Percentiles rank a stretch among this genome's conserved stretches.
Conservation (phyloP, 1,140 invertebrate species). For the Zaprionus taronus region DNA sequence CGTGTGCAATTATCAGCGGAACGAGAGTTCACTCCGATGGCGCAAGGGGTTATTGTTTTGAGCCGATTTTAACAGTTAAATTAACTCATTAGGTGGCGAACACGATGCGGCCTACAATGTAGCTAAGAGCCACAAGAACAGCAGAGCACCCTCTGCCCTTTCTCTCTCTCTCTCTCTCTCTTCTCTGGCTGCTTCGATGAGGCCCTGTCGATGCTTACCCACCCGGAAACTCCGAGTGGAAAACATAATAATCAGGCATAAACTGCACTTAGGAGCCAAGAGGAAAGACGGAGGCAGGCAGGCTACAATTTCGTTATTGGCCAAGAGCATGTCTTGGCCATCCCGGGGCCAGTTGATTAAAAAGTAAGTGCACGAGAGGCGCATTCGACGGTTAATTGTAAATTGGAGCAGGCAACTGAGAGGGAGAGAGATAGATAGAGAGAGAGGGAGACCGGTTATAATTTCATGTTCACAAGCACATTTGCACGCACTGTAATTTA, state of each 20-base stretch:
- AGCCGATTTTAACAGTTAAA: conserved; percentile 45
- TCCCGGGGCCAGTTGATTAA: conserved; percentile 63
- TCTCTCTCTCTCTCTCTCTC: neutral
- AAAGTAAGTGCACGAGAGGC: conserved; percentile 47
- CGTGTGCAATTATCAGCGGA: conserved; percentile 15
- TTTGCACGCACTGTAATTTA: conserved; percentile 84
- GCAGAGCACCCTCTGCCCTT: neutral
- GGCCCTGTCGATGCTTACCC: conserved; percentile 34
- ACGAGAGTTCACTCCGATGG: neutral
- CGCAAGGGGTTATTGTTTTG: conserved; percentile 13
- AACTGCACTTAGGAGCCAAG: conserved; percentile 73
- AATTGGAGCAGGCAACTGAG: conserved; percentile 55
- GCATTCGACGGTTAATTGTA: conserved; percentile 68
- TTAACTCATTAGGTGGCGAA: conserved; percentile 44
- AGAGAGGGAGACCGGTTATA: conserved; percentile 52
- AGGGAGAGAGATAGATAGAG: too few relatives aligned
- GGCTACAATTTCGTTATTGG: conserved; percentile 52
- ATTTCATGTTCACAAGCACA: conserved; percentile 84
- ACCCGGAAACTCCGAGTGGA: conserved; percentile 65
- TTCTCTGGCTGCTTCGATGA: neutral
- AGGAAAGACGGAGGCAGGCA: conserved; percentile 27
- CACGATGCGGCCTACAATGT: conserved; percentile 17
- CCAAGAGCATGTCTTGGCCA: conserved; percentile 42
- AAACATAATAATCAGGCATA: conserved; percentile 76
- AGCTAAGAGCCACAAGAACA: conserved; percentile 8